A percentile compares a stretch with the other conserved stretches of the same genome.
Evolutionary conservation across 2,113 vertebrate genomes (phyloP).

Genomic region (Halichoeres trimaculatus): DNA sequence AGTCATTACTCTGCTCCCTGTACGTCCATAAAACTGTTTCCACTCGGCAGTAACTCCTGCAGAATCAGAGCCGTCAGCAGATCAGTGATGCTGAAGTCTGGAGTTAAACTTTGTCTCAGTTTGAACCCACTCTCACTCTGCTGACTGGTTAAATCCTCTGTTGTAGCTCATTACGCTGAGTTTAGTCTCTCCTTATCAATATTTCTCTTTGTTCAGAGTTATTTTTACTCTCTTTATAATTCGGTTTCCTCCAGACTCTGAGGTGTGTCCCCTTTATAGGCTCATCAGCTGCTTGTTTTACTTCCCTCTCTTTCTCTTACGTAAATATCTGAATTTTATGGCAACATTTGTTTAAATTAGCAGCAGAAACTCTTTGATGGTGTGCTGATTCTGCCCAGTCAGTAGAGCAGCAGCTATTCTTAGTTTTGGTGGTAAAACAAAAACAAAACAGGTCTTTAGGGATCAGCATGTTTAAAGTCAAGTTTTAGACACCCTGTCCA

Average conservation of each 20-base stretch:
- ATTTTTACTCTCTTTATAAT: neutral
- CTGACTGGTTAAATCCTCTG: neutral
- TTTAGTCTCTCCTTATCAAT: slow-evolving; percentile 34
- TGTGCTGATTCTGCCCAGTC: too few relatives aligned
- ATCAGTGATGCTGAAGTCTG: neutral
- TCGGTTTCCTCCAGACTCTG: neutral
- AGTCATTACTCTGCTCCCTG: neutral
- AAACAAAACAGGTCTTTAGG: too few relatives aligned
- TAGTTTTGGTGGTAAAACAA: too few relatives aligned
- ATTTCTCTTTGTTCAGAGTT: slow-evolving; percentile 43
- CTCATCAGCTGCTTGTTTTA: neutral
- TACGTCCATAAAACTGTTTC: slow-evolving; percentile 38
- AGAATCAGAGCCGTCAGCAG: neutral
- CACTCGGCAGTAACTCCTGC: slow-evolving; percentile 5
- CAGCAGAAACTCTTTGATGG: too few relatives aligned
- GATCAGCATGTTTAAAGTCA: too few relatives aligned
- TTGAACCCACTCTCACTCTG: neutral
- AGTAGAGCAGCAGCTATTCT: too few relatives aligned
- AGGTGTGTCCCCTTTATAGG: neutral
- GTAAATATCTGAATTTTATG: neutral
- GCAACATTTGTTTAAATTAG: neutral
- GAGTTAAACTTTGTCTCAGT: neutral
- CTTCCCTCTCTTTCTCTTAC: neutral
- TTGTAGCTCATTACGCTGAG: slow-evolving; percentile 12
- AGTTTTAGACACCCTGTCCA: too few relatives aligned